Evolutionary conservation across 2,888 invertebrate species (phyloP).

Genomic region (Spatulosminthurus flaviceps): DNA sequence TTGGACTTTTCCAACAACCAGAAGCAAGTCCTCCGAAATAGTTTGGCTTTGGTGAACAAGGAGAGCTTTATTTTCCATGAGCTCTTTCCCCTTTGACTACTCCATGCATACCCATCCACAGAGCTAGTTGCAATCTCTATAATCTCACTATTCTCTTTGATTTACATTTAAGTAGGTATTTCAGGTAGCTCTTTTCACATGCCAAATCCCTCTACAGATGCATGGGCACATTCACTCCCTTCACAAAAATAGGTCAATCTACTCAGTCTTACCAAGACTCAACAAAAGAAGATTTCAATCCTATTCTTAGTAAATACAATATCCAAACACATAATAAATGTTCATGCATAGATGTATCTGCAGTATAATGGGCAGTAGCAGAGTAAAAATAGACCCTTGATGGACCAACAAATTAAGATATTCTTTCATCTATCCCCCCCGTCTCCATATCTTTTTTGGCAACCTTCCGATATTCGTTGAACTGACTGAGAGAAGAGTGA

Average conservation of each 20-base stretch:
- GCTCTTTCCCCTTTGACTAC: slow-evolving; percentile 42
- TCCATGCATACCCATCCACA: neutral
- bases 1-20: too few relatives aligned
- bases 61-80: slow-evolving; percentile 25
- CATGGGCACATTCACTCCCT: slow-evolving; percentile 3
- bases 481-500: neutral
- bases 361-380: too few relatives aligned
- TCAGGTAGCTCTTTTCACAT: slow-evolving; percentile 6
- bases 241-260: neutral
- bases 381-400: neutral
- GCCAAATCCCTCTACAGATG: neutral
- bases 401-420: slow-evolving; percentile 37
- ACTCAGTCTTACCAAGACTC: too few relatives aligned
- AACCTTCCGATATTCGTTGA: slow-evolving; percentile 22
- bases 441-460: slow-evolving; percentile 40
- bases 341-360: too few relatives aligned
- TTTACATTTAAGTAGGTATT: slow-evolving; percentile 47
- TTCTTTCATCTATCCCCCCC: slow-evolving; percentile 25
- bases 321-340: too few relatives aligned
- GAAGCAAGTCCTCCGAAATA: neutral
- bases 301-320: too few relatives aligned
- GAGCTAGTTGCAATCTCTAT: neutral
- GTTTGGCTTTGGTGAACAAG: slow-evolving; percentile 27
- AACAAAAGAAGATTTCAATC: too few relatives aligned
- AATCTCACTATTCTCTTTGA: slow-evolving; percentile 35